These are phyloP conservation scores for Sussaba pulchella DNA, from an alignment of 2,888 invertebrate species.

Conservation along the genomic window DNA sequence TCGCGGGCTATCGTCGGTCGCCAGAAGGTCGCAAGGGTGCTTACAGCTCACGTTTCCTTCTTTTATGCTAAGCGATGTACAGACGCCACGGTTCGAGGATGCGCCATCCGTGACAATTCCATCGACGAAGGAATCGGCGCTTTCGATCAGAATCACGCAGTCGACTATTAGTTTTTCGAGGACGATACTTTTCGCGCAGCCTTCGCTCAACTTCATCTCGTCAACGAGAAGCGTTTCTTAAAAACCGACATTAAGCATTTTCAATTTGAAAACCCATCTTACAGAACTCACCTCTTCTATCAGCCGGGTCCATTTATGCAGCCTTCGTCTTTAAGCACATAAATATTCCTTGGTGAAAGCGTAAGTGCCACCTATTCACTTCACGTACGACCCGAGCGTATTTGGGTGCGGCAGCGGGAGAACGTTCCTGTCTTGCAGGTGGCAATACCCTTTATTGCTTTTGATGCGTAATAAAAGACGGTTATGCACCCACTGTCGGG, in stretches of 20 bases:
- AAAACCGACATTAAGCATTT: slow-evolving; percentile 11
- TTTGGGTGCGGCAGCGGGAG: slow-evolving; percentile 43
- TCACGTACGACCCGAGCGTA: slow-evolving; percentile 32
- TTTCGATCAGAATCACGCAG: slow-evolving; percentile 70
- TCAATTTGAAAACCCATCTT: background rate
- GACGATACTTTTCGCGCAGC: slow-evolving; percentile 67
- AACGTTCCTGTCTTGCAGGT: slow-evolving; percentile 46
- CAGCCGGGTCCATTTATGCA: slow-evolving; percentile 37
- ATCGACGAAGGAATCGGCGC: slow-evolving; percentile 68
- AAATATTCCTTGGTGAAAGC: slow-evolving; percentile 63
- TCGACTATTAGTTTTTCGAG: slow-evolving; percentile 72
- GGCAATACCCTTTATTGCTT: slow-evolving; percentile 43
- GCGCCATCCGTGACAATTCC: slow-evolving; percentile 72
- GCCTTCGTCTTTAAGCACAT: slow-evolving; percentile 54
- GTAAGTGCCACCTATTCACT: slow-evolving; percentile 38
- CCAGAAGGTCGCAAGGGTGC: slow-evolving; percentile 58
- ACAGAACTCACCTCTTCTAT: slow-evolving; percentile 49
- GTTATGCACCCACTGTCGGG: slow-evolving; percentile 55
- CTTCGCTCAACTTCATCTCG: slow-evolving; percentile 72
- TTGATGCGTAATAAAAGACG: slow-evolving; percentile 57
- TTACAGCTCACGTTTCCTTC: slow-evolving; percentile 54
- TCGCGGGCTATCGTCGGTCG: slow-evolving; percentile 30
- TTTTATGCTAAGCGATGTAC: slow-evolving; percentile 68
- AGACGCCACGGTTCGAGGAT: slow-evolving; percentile 72
- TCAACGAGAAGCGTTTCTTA: slow-evolving; percentile 59